Base-by-base conservation (phyloP, 1,140 invertebrate species). In the Drosophila auraria region DNA sequence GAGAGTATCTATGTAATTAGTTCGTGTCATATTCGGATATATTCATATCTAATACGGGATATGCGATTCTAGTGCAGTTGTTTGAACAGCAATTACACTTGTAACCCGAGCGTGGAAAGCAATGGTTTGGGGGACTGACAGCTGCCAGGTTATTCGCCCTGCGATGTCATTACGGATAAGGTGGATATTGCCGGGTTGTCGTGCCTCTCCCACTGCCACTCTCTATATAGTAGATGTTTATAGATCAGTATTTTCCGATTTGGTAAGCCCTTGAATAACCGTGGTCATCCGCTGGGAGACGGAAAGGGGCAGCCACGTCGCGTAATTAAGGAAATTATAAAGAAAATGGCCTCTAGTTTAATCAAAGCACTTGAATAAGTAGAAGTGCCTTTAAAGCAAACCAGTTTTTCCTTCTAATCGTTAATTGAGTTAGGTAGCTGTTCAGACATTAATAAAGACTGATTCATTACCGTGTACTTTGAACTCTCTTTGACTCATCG, bases 161-260 rank as follows among this genome's bases (percentile, higher is more conserved):
- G 61, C 63, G 63, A 78, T 78, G 74, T 78, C 74, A 78, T 78
- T 78, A 78, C 33, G 49, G 63, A 78, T 78, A 78, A 69, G 57
- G 5, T 57, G 30, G 11, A 47, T 61, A 77, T 69, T 69, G 56
- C 44, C 5, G 17, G 75, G 14, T 56, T 69, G 56, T 45, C 63
- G 75, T 78, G 75, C 25, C 44, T 44, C 51, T 47, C 49, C 64
- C 50, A 56, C 54, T 36, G 5, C 27, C 27, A 36, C 33, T 38
- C 30, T 8, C 33, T 9, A 9, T 33, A 20, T 61, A 45, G 11
- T 17, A 23, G 7, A 40, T 54, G 17, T 20, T 54, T 62, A 14
- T 62, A 53, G 49, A 75, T 75, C 65, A 25, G 36, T 11, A 12
- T 12, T 25, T 23, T 27, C 15, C 12, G 42, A 76, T 76, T 76